These are phyloP conservation scores for Cataglyphis livida DNA, from an alignment of 2,888 invertebrate species.

Conservation along the genomic window DNA sequence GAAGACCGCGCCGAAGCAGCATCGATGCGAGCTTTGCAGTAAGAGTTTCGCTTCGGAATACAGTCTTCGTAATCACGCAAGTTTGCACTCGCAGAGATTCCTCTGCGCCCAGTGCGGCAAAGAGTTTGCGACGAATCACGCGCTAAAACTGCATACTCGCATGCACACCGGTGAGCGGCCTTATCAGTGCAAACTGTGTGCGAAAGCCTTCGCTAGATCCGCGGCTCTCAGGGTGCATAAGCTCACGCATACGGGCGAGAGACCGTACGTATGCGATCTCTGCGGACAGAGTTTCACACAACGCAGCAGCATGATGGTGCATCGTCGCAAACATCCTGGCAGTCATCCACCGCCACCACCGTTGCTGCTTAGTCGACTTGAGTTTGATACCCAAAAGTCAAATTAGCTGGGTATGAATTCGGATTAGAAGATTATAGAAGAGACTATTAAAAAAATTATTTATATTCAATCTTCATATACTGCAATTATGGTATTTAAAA, in stretches of 20 bases:
- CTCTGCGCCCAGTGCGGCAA: slow-evolving; percentile 71
- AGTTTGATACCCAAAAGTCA: not conserved
- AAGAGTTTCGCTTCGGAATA: slow-evolving; percentile 69
- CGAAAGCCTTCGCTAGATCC: slow-evolving; percentile 69
- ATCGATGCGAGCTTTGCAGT: slow-evolving; percentile 64
- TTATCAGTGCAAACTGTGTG: slow-evolving; percentile 78
- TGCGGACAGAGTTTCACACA: slow-evolving; percentile 76
- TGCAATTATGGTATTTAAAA: not conserved
- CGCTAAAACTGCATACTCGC: slow-evolving; percentile 67
- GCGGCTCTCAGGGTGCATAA: slow-evolving; percentile 75
- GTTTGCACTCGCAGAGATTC: slow-evolving; percentile 67
- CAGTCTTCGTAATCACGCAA: slow-evolving; percentile 72
- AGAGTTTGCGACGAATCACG: slow-evolving; percentile 61
- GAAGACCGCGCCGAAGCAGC: slow-evolving; percentile 1
- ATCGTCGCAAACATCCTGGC: slow-evolving; percentile 70
- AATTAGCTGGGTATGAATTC: slow-evolving; percentile 2
- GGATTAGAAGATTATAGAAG: not conserved
- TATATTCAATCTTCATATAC: not conserved
- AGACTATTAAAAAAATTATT: not conserved
- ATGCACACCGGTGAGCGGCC: slow-evolving; percentile 75
- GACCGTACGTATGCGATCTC: slow-evolving; percentile 78
- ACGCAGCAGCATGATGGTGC: slow-evolving; percentile 72
- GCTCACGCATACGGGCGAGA: slow-evolving; percentile 74
- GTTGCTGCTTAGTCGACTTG: slow-evolving; percentile 24
- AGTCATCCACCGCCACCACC: slow-evolving; percentile 62